Base-by-base conservation (phyloP, 2,797 vertebrate species). In the Eidolon dupreanum region DNA sequence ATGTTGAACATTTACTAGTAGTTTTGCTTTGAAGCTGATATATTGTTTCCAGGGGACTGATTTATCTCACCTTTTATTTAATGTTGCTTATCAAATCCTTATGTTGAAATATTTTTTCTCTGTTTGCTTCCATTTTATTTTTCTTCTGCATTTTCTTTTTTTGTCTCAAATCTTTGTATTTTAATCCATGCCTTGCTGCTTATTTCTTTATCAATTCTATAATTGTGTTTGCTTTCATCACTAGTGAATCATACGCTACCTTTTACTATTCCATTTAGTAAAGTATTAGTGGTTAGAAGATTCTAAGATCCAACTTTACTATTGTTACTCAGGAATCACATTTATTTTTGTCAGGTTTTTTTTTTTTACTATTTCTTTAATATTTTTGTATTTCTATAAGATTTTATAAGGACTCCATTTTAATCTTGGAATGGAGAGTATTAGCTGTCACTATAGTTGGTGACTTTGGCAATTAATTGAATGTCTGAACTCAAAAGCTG, bases 311-410 rank as follows among this genome's bases (percentile, higher is more conserved):
- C 24, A 81, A 20, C 57, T 84, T 88, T 70, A 93, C 26, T 89
- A 2, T 63, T 33, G 81, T 90, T 94, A 68, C 19, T 96, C 24
- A 73, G 83, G 28, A 95, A 59, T 87, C 22, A 28, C 46, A 74
- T 38, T 79, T 61, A 28, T 65, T 87, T 93, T 88, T 88, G 17
- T 78, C 28, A 70, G n/a, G 22, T 86, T 26, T 86, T 78, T 78
- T 85, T 86, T 15, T 86, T 85, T 90, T 79, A 53, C 36, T 90
- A 20, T 89, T 83, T 85, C 16, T 71, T 63, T 53, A 71, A 79
- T 43, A 26, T 81, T 16, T 57, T 57, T 81, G 11, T 91, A 55
- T 63, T 95, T 87, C n/a, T 9, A 0, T 63, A 53, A 78, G 41
- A 51, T n/a, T 36, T 91, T 81, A 66, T 13, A 65, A 57, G 24